Evolutionary conservation across 2,113 vertebrate genomes (phyloP).

Genomic region (Psophia crepitans): DNA sequence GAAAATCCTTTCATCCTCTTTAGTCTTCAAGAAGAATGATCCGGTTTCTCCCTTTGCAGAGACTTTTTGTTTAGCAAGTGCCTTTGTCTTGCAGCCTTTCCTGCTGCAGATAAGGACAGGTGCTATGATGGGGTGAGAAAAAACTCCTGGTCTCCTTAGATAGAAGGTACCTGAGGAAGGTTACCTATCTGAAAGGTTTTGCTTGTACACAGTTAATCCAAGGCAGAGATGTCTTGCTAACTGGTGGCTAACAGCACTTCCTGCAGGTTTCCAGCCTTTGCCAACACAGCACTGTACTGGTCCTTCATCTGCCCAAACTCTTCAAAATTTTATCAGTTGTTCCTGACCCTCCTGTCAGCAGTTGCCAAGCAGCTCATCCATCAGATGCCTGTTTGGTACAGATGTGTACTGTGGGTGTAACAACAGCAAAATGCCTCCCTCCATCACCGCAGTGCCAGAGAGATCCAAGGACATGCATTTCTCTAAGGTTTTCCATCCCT

Average conservation of each 20-base stretch:
- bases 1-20: not conserved
- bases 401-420: accelerated
- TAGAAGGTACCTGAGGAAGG: not conserved
- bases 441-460: accelerated
- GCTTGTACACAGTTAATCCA: not conserved
- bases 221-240: not conserved
- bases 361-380: not conserved
- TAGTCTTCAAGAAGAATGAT: not conserved
- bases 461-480: not conserved
- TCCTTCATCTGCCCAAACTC: not conserved
- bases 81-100: not conserved
- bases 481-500: not conserved
- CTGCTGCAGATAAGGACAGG: not conserved
- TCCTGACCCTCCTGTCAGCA: not conserved
- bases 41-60: not conserved
- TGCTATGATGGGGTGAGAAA: not conserved
- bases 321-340: not conserved
- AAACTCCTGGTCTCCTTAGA: not conserved
- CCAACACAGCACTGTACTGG: not conserved
- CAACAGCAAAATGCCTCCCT: not conserved
- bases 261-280: not conserved
- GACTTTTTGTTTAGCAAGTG: not conserved
- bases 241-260: not conserved
- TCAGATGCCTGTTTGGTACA: not conserved
- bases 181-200: not conserved